Base-by-base conservation (phyloP, 2,797 vertebrate species). In the Tachyglossus aculeatus region DNA sequence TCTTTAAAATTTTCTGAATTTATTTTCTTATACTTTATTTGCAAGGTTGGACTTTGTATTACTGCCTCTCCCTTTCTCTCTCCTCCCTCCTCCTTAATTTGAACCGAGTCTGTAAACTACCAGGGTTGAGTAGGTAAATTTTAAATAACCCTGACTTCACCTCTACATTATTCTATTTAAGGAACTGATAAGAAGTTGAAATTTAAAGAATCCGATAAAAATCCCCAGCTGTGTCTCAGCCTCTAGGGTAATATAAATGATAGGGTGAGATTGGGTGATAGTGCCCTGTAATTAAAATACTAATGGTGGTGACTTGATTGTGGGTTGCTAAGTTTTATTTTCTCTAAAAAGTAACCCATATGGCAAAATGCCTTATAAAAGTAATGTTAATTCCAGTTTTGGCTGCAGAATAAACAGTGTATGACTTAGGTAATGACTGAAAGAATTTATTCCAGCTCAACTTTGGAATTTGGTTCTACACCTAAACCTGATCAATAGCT, bases 141-240 rank as follows among this genome's bases (percentile, higher is more conserved):
- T 44, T 47, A 61, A 3, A 1, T 33, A 47, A 67, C 4, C 25
- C 4, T 32, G 8, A 24, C 9, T 11, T 4, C n/a, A 33, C 6
- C 31, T 15, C 59, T 9, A 47, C 8, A 33, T 27, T 61, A 9
- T 56, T 48, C 57, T 33, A 52, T 3, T 15, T 71, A 5, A 58
- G 25, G 33, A 58, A 50, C 40, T 66, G 24, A 25, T 41, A 53
- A n/a, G n/a, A n/a, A n/a, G n/a, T n/a, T n/a, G n/a, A n/a, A 12
- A 48, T 67, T 37, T 53, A 67, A 11, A n/a, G 64, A 25, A 15
- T 39, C 4, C 37, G 15, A 0, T 51, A 7, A 33, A 21, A 68
- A 69, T 51, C 54, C 19, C 11, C 31, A n/a, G n/a, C n/a, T n/a
- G n/a, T n/a, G n/a, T n/a, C 69, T 68, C 56, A 50, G 8, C 52